Base-by-base conservation (phyloP, 2,113 vertebrate genomes). In the Beaufortia kweichowensis region DNA sequence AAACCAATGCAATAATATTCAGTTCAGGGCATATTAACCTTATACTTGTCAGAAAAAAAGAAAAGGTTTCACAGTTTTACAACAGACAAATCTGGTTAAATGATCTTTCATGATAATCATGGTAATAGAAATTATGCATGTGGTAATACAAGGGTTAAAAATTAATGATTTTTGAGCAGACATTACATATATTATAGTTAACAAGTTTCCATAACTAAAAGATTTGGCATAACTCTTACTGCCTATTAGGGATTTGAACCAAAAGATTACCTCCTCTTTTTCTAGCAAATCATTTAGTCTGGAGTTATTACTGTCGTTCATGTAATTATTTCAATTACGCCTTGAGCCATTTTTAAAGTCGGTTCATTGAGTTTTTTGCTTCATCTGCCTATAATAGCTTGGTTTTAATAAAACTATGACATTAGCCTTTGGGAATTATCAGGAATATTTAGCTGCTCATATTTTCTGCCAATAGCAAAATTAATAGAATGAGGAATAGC, bases 401-500 rank as follows among this genome's bases (percentile, higher is more conserved):
- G 41, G 56, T 61, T 73, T 73, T 73, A 73, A 46, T 73, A 73
- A 73, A 73, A 73, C 70, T 23, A 61, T 73, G 70, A 73, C 56
- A 73, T 35, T 61, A 46, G 56, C 56, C 70, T 61, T 43, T 29
- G 35, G 70, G 56, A 60, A 60, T 31, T 55, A 61, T 5, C 14
- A 21, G 46, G 43, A 69, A 69, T 53, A 55, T 61, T 61, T 61
- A 48, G 39, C 21, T 26, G 26, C 21, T 41, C 31, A 6, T 56
- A 35, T 28, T 39, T 26, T 71, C 23, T 59, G 56, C 35, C 31
- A 5, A 28, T 26, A 73, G n/a, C 23, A 23, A 31, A 28, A 50
- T n/a, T 5, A 55, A 55, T 10, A 35, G 31, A n/a, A 35, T 0
- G 15, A n/a, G 6, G 19, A 17, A 19, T 50, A 35, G 33, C 41